Conservation (phyloP, 1,140 invertebrate genomes). For the Akabosia matsudoensis region DNA sequence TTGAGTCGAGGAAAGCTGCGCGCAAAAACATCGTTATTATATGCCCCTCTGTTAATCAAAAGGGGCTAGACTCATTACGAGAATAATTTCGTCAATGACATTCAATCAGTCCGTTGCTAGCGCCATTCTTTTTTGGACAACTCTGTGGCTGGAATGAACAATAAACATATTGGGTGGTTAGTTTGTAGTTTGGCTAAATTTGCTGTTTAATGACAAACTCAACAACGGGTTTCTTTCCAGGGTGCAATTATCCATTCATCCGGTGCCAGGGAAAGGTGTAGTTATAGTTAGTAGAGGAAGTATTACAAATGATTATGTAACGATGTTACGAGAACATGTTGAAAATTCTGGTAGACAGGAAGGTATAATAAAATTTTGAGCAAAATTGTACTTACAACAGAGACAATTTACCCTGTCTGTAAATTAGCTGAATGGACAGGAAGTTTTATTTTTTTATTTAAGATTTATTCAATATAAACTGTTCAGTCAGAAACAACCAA, state of each 20-base stretch:
- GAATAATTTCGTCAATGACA: conserved; percentile 1
- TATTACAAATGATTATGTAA: neutral
- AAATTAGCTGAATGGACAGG: no score
- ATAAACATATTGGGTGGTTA: neutral
- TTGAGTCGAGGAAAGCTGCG: neutral
- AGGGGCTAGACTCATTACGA: neutral
- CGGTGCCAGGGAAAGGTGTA: neutral
- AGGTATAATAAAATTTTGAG: no score
- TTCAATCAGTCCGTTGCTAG: neutral
- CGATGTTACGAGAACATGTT: no score
- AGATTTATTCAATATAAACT: no score
- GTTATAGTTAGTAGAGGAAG: neutral
- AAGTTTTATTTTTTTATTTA: no score
- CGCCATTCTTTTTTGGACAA: neutral
- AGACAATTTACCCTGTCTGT: no score
- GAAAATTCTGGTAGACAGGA: no score
- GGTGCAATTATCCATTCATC: neutral
- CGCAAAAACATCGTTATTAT: neutral
- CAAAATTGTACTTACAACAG: no score
- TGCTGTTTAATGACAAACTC: neutral
- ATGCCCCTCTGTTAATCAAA: conserved; percentile 2
- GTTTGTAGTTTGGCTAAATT: no score
- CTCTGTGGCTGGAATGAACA: neutral
- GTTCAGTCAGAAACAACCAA: no score
- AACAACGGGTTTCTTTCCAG: neutral